phyloP scores from a whole-genome alignment of 2,113 vertebrate genomes.

The Heterocephalus glaber region DNA sequence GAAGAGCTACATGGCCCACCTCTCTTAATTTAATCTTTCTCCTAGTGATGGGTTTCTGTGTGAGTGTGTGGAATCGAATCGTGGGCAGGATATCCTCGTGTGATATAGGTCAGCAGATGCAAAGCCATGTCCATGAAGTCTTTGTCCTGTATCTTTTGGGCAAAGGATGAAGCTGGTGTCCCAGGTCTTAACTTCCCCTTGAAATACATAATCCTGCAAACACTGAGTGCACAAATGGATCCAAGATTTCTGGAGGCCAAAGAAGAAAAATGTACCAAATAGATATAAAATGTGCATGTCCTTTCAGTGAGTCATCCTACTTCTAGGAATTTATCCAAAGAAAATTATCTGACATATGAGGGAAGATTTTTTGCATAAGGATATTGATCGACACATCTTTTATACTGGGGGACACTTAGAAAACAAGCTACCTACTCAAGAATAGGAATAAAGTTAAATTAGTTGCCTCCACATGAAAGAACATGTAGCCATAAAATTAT shows the following conservation, averaged over 20 bases:
- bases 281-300: background rate
- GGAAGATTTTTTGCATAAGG: background rate
- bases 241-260: background rate
- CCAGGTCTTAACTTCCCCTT: background rate
- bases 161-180: conserved; percentile 4
- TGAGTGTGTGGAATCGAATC: background rate
- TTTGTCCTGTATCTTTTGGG: background rate
- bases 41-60: background rate
- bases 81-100: background rate
- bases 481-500: conserved; percentile 33
- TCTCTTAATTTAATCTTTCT: background rate
- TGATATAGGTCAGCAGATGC: background rate
- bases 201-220: background rate
- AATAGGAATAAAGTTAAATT: background rate
- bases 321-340: background rate
- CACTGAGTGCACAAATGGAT: accelerated
- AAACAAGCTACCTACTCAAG: background rate
- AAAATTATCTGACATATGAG: background rate
- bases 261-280: background rate
- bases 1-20: background rate
- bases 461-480: background rate
- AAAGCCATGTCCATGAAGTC: conserved; percentile 36
- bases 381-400: background rate
- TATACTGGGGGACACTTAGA: background rate
- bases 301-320: background rate